Percentiles rank a stretch among this genome's conserved stretches.
Conservation (phyloP, 2,888 invertebrate species). For the Oscheius sp. region DNA sequence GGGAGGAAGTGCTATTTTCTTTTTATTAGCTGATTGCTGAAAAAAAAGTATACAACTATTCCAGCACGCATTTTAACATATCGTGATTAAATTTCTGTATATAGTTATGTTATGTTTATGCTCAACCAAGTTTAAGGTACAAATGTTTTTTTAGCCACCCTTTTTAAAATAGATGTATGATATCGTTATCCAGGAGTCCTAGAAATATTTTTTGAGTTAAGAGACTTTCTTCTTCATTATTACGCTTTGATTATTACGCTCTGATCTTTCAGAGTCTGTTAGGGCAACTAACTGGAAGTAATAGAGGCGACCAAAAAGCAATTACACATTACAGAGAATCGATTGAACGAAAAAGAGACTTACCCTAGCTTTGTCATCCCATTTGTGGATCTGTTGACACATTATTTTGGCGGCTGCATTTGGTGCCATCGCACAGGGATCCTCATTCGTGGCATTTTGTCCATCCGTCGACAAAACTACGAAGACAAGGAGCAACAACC, state of each 20-base stretch:
- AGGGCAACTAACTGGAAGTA: too few species aligned
- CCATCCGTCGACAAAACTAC: background rate
- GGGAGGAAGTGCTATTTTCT: slow-evolving; percentile 57
- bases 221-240: too few species aligned
- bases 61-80: too few species aligned
- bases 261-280: too few species aligned
- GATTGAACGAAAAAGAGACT: too few species aligned
- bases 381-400: slow-evolving; percentile 64
- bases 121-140: background rate
- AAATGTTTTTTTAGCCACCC: background rate
- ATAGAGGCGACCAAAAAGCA: too few species aligned
- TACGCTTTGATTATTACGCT: too few species aligned
- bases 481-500: background rate
- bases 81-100: background rate
- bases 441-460: slow-evolving; percentile 20
- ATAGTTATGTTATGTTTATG: background rate
- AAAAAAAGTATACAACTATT: too few species aligned
- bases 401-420: slow-evolving; percentile 58
- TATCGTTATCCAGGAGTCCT: too few species aligned
- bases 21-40: slow-evolving; percentile 38
- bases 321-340: too few species aligned
- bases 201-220: too few species aligned
- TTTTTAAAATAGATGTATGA: too few species aligned
- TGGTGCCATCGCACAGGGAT: slow-evolving; percentile 61
- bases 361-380: slow-evolving; percentile 64